Evolutionary conservation across 2,797 vertebrate genomes (phyloP).

Genomic region (Clamator glandarius): DNA sequence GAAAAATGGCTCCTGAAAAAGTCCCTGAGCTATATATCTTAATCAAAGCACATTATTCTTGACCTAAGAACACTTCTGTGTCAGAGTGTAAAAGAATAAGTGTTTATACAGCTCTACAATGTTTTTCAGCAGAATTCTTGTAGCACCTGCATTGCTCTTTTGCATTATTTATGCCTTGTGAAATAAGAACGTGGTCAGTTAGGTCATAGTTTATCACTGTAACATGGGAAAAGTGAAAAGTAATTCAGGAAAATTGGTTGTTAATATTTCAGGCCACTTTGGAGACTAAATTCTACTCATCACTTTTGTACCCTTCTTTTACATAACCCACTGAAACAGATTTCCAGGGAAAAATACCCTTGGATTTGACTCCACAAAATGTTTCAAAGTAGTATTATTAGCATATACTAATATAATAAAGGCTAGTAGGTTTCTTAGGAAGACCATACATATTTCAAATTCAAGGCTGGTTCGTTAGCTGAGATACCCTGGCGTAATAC

Average conservation of each 20-base stretch:
- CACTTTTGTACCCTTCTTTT: not conserved
- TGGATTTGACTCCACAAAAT: not conserved
- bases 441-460: not conserved
- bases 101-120: conserved; percentile 28
- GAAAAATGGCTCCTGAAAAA: not conserved
- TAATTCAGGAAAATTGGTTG: conserved; percentile 36
- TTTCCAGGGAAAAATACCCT: not conserved
- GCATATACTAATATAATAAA: not conserved
- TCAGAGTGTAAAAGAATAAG: conserved; percentile 29
- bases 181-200: conserved; percentile 48
- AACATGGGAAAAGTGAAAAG: not conserved
- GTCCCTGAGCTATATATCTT: conserved; percentile 11
- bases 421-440: not conserved
- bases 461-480: not conserved
- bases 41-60: conserved; percentile 49
- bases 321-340: not conserved
- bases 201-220: conserved; percentile 50
- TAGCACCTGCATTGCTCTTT: conserved; percentile 26
- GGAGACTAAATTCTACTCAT: not conserved
- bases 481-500: not conserved
- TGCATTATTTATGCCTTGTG: conserved; percentile 31
- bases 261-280: conserved; percentile 41
- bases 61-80: conserved; percentile 1
- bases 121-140: conserved; percentile 57
- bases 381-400: not conserved